Conservation (phyloP, 2,797 vertebrate species). For the Distichodus sexfasciatus region DNA sequence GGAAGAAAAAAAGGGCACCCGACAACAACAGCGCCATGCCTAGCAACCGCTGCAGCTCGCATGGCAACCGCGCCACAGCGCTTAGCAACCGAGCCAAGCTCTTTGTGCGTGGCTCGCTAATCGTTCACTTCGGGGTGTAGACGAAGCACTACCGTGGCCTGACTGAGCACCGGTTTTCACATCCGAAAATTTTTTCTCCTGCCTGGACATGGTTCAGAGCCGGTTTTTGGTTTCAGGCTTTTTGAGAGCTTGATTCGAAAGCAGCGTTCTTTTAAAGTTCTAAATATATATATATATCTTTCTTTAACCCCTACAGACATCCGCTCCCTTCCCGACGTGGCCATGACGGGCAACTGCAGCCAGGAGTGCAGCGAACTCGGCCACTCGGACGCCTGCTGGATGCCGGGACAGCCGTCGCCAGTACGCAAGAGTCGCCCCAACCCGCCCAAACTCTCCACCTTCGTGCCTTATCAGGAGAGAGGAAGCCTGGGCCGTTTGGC, state of each 20-base stretch:
- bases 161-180: conserved; percentile 4
- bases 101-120: conserved; percentile 36
- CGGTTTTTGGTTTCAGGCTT: neutral
- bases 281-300: neutral
- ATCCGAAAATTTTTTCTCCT: too few species aligned
- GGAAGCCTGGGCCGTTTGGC: conserved; percentile 96
- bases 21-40: conserved; percentile 34
- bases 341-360: conserved; percentile 98
- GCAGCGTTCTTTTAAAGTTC: too few species aligned
- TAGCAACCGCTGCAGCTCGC: conserved; percentile 42
- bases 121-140: conserved; percentile 28
- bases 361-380: conserved; percentile 97
- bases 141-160: conserved; percentile 37
- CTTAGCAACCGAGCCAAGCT: conserved; percentile 51
- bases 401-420: conserved; percentile 97
- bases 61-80: conserved; percentile 37
- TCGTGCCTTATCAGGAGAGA: conserved; percentile 99
- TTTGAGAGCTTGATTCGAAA: too few species aligned
- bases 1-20: conserved; percentile 22
- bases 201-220: too few species aligned
- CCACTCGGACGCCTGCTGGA: conserved; percentile 99
- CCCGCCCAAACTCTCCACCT: conserved; percentile 98
- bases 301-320: conserved; percentile 76
- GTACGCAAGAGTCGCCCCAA: conserved; percentile 95
- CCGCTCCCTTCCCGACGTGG: conserved; percentile 95